Percentiles rank a stretch among this genome's conserved stretches.
Conservation (phyloP, 2,888 invertebrate species). For the Ormyrus rosae region DNA sequence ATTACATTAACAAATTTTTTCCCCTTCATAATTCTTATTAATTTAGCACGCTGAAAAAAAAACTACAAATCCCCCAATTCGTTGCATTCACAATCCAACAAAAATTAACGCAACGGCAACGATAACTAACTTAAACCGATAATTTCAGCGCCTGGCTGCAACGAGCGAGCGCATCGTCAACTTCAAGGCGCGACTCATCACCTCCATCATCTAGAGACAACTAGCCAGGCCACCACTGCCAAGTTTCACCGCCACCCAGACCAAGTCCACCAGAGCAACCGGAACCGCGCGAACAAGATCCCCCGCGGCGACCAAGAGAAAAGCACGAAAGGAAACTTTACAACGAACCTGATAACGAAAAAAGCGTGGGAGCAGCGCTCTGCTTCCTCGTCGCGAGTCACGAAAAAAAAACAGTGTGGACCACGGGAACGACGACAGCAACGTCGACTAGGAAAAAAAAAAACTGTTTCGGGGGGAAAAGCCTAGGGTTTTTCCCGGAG, state of each 20-base stretch:
- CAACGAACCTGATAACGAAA: not conserved
- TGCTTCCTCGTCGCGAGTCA: not conserved
- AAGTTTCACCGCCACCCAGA: slow-evolving; percentile 3
- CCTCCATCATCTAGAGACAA: slow-evolving; percentile 86
- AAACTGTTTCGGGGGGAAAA: not conserved
- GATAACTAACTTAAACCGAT: too few relatives aligned
- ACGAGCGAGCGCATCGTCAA: slow-evolving; percentile 94
- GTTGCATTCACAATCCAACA: too few relatives aligned
- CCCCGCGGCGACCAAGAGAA: slow-evolving; percentile 13
- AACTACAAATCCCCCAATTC: not conserved
- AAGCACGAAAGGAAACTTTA: slow-evolving; percentile 35
- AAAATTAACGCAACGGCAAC: too few relatives aligned
- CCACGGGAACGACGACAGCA: slow-evolving; percentile 71
- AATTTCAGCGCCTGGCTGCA: slow-evolving; percentile 85
- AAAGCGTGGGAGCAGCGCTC: slow-evolving; percentile 17
- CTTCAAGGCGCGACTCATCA: slow-evolving; percentile 94
- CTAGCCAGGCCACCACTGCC: not conserved
- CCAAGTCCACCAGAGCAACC: not conserved
- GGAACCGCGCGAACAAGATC: not conserved
- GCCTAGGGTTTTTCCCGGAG: not conserved
- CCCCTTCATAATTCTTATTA: not conserved
- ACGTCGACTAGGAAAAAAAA: slow-evolving; percentile 56
- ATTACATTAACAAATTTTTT: too few relatives aligned
- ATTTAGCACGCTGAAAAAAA: not conserved
- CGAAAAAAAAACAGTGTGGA: slow-evolving; percentile 52